Conservation (phyloP, 2,888 invertebrate genomes). For the Agriopis leucophaearia region DNA sequence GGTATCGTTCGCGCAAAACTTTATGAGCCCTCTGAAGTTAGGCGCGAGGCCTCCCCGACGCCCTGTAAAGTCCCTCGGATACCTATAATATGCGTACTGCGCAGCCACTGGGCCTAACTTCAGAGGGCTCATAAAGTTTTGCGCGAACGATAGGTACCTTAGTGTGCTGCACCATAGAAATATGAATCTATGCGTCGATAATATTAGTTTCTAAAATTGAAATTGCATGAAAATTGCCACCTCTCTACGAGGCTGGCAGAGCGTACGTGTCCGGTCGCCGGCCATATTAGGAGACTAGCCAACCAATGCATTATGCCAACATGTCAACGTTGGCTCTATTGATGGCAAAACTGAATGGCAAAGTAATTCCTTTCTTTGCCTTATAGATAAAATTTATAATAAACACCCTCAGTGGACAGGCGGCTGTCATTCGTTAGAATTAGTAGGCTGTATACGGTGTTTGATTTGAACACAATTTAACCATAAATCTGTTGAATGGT, state of each 20-base stretch:
- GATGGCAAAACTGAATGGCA: constrained; percentile 40
- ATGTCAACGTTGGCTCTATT: constrained; percentile 31
- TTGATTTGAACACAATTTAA: constrained; percentile 50
- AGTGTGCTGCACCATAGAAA: not conserved
- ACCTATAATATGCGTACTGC: too few relatives aligned
- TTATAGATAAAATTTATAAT: constrained; percentile 43
- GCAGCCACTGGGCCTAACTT: too few relatives aligned
- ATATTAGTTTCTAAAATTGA: constrained; percentile 13
- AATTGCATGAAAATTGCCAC: constrained; percentile 19
- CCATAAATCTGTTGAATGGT: constrained; percentile 64
- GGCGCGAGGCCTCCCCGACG: too few relatives aligned
- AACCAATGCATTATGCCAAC: constrained; percentile 26
- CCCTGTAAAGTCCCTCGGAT: too few relatives aligned
- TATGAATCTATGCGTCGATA: not conserved
- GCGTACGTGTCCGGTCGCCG: constrained; percentile 4
- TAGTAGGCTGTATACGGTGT: constrained; percentile 49
- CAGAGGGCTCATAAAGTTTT: too few relatives aligned
- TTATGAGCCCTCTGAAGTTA: too few relatives aligned
- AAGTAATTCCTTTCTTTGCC: constrained; percentile 39
- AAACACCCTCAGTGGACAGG: constrained; percentile 49
- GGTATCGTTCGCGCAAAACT: too few relatives aligned
- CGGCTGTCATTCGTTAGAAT: constrained; percentile 57
- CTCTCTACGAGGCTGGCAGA: constrained; percentile 6
- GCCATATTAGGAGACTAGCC: constrained; percentile 32
- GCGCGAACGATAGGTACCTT: not conserved